phyloP scores from a whole-genome alignment of 2,888 invertebrate genomes.

The Aleiodes leptofemur region DNA sequence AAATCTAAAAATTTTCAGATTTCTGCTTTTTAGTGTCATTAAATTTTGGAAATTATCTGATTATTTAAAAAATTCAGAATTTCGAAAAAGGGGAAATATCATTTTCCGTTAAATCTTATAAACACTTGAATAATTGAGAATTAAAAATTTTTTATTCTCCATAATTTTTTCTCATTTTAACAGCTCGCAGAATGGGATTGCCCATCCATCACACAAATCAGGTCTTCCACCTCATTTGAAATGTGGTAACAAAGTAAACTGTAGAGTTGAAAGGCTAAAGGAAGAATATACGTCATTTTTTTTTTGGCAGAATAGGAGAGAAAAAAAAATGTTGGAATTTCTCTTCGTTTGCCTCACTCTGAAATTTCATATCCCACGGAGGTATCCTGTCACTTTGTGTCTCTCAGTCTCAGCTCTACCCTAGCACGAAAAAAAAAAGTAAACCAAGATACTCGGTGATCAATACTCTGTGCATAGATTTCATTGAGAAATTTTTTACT shows the following conservation, averaged over 20 bases:
- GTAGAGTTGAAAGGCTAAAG: neutral
- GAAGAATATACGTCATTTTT: neutral
- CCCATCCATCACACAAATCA: conserved; percentile 9
- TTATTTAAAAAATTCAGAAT: too few relatives aligned
- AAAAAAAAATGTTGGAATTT: conserved; percentile 7
- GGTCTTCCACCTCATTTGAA: conserved; percentile 12
- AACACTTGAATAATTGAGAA: too few relatives aligned
- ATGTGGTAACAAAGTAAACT: neutral
- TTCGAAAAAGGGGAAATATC: too few relatives aligned
- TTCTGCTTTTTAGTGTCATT: too few relatives aligned
- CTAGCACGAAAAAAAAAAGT: neutral
- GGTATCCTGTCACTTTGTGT: conserved; percentile 1
- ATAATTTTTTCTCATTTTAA: neutral
- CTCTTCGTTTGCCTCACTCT: neutral
- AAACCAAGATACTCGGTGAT: neutral
- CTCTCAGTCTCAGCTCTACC: neutral
- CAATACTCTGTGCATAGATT: conserved; percentile 4
- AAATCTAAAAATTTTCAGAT: too few relatives aligned
- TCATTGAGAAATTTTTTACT: neutral
- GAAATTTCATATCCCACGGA: conserved; percentile 15
- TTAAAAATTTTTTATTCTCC: neutral
- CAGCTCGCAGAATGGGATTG: neutral
- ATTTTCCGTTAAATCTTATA: too few relatives aligned
- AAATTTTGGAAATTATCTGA: too few relatives aligned
- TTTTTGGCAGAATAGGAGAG: neutral